Conservation (phyloP, 2,113 vertebrate genomes). For the Mesitornis unicolor region DNA sequence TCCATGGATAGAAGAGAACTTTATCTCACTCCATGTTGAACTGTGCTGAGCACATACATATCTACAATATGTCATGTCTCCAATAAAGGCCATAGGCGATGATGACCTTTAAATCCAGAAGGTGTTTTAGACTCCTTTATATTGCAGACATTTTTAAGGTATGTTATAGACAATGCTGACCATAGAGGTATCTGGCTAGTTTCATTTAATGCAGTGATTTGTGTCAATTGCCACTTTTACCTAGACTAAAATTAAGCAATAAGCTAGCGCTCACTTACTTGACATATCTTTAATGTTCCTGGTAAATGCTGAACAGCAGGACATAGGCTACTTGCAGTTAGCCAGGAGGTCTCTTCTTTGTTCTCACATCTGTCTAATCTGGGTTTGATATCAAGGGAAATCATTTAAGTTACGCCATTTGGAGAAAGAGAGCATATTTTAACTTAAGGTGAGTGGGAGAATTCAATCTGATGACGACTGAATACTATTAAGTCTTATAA, state of each 20-base stretch:
- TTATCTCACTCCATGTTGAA: neutral
- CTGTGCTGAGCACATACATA: fast-evolving
- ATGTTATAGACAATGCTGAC: neutral
- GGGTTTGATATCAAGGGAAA: neutral
- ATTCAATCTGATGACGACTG: neutral
- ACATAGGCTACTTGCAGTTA: neutral
- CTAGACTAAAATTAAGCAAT: neutral
- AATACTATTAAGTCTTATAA: neutral
- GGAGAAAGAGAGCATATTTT: neutral
- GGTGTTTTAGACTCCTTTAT: neutral
- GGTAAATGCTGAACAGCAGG: neutral
- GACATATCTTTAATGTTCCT: neutral
- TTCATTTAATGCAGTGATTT: neutral
- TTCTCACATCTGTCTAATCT: neutral
- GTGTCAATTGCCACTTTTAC: neutral
- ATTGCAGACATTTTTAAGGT: neutral
- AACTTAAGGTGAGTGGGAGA: neutral
- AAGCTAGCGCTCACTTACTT: neutral
- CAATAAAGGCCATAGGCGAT: neutral
- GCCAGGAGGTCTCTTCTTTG: neutral
- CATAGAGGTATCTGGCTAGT: neutral
- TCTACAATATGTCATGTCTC: neutral
- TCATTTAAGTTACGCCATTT: neutral
- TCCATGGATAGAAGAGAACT: neutral
- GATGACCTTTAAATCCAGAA: neutral